Base-by-base conservation (phyloP, 2,888 invertebrate species). In the Parochlus steinenii region DNA sequence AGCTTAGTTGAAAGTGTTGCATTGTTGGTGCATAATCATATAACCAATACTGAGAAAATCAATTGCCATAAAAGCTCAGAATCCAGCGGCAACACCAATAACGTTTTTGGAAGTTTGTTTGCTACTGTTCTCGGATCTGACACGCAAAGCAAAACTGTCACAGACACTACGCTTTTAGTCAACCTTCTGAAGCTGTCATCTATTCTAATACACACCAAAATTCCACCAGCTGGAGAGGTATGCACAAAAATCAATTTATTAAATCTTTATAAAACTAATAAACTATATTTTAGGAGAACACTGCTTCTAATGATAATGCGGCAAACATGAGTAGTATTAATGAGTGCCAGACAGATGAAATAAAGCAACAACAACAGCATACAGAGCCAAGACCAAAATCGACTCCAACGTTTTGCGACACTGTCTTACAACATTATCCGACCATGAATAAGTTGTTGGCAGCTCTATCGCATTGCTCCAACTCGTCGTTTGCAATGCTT, bases 391-490 rank as follows among this genome's bases (percentile, higher is more conserved):
- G 37, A 15, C 56, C 55, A 44, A 24, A 12, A 5, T 17, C 17
- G 6, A 12, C 8, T 4, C 36, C 36, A 23, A 36, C 36, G 5
- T 36, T 36, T 15, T 30, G 30, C 5, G 62, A 37, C 46, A 41
- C 54, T 74, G 79, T 80, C 10, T 49, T 80, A 23, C 76, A 79
- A 49, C 74, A 83, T 47, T 72, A 75, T 39, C 69, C 74, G 2
- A 82, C 83, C 12, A 85, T 90, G 76, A 75, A 80, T 53, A 70
- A 79, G 43, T 66, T 90, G 48, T 71, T 87, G 51, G 74, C 75
- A 42, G 75, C 85, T 2, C 62, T 90, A 27, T 78, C 83, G 8
- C 69, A 77, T 44, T 85, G 83, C 53, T 69, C 69, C 40, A 71
- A 74, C 37, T 72, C 71, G 19, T 73, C 77, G 2, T 63, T 78